These are phyloP conservation scores for Philereme vetulata DNA, from an alignment of 2,888 invertebrate genomes.

Conservation along the genomic window DNA sequence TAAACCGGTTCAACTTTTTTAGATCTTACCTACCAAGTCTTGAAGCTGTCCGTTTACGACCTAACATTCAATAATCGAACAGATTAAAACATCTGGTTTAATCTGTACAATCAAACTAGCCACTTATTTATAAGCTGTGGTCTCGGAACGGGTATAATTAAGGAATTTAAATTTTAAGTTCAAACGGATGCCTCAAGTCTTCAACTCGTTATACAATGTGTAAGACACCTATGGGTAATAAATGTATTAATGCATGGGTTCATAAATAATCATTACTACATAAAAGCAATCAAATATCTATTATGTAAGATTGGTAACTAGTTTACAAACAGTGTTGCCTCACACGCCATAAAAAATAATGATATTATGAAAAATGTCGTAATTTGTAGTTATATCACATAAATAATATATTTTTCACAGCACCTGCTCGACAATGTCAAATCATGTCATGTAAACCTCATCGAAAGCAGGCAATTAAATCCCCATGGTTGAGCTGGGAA, in stretches of 20 bases:
- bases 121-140: background rate
- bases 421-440: too few relatives aligned
- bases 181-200: slow-evolving; percentile 9
- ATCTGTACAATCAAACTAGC: background rate
- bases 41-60: too few relatives aligned
- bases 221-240: slow-evolving; percentile 17
- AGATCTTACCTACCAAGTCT: too few relatives aligned
- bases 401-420: too few relatives aligned
- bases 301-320: slow-evolving; percentile 25
- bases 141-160: slow-evolving; percentile 8
- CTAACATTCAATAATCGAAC: too few relatives aligned
- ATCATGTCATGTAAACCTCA: too few relatives aligned
- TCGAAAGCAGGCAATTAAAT: too few relatives aligned
- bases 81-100: too few relatives aligned
- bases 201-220: slow-evolving; percentile 11
- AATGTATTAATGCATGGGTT: slow-evolving; percentile 19
- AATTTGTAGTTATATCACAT: too few relatives aligned
- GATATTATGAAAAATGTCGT: background rate
- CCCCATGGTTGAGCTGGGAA: too few relatives aligned
- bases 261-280: slow-evolving; percentile 18
- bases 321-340: slow-evolving; percentile 14
- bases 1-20: too few relatives aligned
- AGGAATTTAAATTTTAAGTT: slow-evolving; percentile 37
- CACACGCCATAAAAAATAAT: background rate
- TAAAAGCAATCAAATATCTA: slow-evolving; percentile 27